phyloP scores from a whole-genome alignment of 2,797 vertebrate genomes.

The Gymnodraco acuticeps region DNA sequence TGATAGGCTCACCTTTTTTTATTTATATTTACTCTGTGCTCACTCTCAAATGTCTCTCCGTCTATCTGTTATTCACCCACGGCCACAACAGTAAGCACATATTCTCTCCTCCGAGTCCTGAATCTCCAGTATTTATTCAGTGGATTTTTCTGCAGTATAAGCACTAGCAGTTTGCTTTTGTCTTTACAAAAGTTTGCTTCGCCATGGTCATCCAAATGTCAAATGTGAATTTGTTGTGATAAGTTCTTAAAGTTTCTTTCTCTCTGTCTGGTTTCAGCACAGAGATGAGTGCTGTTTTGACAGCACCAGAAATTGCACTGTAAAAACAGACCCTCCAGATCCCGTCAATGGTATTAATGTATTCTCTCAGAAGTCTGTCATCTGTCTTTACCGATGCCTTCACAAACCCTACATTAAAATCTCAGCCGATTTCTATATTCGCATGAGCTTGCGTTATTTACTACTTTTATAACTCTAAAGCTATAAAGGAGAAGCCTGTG shows the following conservation, averaged over 20 bases:
- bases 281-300: constrained; percentile 44
- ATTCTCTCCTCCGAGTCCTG: constrained; percentile 8
- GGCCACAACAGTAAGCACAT: constrained; percentile 6
- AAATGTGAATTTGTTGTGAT: constrained; percentile 27
- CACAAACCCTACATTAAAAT: constrained; percentile 44
- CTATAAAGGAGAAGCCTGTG: neutral
- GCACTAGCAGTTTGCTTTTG: constrained; percentile 15
- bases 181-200: constrained; percentile 31
- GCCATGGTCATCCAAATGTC: constrained; percentile 39
- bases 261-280: constrained; percentile 20
- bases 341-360: constrained; percentile 41
- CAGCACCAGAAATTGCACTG: constrained; percentile 35
- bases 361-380: constrained; percentile 56
- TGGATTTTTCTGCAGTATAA: constrained; percentile 17
- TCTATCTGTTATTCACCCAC: constrained; percentile 16
- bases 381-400: constrained; percentile 28
- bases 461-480: neutral
- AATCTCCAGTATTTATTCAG: constrained; percentile 39
- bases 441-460: neutral
- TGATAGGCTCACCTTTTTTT: constrained; percentile 4
- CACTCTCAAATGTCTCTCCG: constrained; percentile 14
- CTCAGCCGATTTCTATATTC: neutral
- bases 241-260: neutral
- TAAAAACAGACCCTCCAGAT: constrained; percentile 50
- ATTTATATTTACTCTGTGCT: constrained; percentile 17